A percentile compares a stretch with the other conserved stretches of the same genome.
phyloP scores from a whole-genome alignment of 2,888 invertebrate genomes.

The Lottia gigantea region DNA sequence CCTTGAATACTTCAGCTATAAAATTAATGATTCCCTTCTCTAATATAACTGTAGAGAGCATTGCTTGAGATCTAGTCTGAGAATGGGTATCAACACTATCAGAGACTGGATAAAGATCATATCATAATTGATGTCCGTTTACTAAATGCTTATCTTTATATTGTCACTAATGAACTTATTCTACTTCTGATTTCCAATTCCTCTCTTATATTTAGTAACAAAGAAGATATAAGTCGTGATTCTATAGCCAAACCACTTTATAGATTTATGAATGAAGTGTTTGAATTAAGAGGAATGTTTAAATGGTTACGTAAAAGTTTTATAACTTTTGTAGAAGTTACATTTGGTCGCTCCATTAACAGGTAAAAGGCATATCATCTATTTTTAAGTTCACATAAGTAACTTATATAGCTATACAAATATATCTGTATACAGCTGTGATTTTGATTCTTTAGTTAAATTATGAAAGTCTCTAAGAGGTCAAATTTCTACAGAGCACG shows the following conservation, averaged over 20 bases:
- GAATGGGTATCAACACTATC: no score
- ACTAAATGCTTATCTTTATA: no score
- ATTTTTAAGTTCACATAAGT: not conserved
- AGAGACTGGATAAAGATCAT: no score
- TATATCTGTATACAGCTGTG: no score
- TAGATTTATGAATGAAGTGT: slow-evolving; percentile 86
- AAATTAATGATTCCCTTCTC: no score
- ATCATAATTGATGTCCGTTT: no score
- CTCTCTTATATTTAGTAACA: slow-evolving; percentile 40
- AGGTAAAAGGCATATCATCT: slow-evolving; percentile 56
- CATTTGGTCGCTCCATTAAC: slow-evolving; percentile 91
- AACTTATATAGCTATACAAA: not conserved
- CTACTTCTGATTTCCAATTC: not conserved
- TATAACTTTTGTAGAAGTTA: slow-evolving; percentile 90
- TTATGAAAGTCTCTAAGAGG: no score
- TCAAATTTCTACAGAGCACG: no score
- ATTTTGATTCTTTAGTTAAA: no score
- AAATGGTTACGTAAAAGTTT: slow-evolving; percentile 87
- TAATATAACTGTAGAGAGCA: no score
- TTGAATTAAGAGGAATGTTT: slow-evolving; percentile 89
- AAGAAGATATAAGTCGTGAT: slow-evolving; percentile 73
- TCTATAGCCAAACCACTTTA: slow-evolving; percentile 93
- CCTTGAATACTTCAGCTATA: no score
- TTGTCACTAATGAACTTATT: not conserved
- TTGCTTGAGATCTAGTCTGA: no score